Evolutionary conservation across 2,113 vertebrate species (phyloP).

Genomic region (Rostratula benghalensis): DNA sequence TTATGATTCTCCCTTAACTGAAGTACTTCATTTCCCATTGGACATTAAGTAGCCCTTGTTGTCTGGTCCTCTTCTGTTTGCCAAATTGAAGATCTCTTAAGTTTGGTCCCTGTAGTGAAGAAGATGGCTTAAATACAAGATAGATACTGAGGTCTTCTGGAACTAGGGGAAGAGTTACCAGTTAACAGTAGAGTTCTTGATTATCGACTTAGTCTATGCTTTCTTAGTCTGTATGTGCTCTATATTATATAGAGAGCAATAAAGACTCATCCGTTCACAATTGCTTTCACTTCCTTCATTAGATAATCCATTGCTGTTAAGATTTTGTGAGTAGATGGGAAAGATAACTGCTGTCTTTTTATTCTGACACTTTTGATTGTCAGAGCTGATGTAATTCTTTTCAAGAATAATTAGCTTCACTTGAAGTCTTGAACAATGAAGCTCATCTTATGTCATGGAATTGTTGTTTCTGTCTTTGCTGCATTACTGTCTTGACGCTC

Average conservation of each 20-base stretch:
- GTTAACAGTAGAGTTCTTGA: background rate
- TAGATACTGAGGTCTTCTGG: background rate
- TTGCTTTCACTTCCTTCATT: background rate
- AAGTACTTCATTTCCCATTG: background rate
- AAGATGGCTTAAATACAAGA: background rate
- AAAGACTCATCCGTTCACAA: background rate
- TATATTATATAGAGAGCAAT: fast-evolving
- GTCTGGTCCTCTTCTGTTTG: background rate
- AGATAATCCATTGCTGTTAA: background rate
- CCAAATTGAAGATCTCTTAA: background rate
- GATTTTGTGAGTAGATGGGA: background rate
- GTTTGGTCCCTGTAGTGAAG: background rate
- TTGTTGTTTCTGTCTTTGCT: background rate
- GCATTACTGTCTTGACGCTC: fast-evolving
- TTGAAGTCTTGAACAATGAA: background rate
- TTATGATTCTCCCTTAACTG: background rate
- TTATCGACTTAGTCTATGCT: background rate
- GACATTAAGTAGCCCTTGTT: background rate
- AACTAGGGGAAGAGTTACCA: background rate
- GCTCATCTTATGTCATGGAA: background rate
- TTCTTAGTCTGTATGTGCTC: background rate
- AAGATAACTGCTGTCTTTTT: background rate
- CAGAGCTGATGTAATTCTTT: background rate
- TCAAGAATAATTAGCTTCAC: background rate
- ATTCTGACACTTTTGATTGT: background rate